phyloP scores from a whole-genome alignment of 2,888 invertebrate genomes.

The Tricholauxania praeusta region DNA sequence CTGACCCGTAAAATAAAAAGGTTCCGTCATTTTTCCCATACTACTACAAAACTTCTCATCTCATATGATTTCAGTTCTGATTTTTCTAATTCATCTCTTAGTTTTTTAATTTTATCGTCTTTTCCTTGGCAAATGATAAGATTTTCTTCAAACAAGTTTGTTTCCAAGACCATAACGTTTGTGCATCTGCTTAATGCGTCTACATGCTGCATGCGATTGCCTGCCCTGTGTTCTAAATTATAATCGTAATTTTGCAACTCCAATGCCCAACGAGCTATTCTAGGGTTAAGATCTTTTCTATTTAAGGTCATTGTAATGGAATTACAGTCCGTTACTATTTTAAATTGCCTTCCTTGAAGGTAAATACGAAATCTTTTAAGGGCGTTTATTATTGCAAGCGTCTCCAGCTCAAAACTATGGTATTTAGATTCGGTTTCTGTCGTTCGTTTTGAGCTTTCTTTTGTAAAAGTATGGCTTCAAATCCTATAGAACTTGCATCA shows the following conservation, averaged over 20 bases:
- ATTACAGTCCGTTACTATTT: slow-evolving; percentile 27
- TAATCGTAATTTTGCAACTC: slow-evolving; percentile 16
- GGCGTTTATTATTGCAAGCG: slow-evolving; percentile 16
- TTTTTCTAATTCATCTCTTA: slow-evolving; percentile 7
- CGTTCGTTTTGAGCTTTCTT: slow-evolving; percentile 9
- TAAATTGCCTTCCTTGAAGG: slow-evolving; percentile 8
- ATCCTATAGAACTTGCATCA: slow-evolving; percentile 37
- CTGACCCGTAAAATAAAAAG: no score
- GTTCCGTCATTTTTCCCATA: no score
- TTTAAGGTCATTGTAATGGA: slow-evolving; percentile 28
- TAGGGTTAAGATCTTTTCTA: slow-evolving; percentile 16
- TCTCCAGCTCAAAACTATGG: slow-evolving; percentile 20
- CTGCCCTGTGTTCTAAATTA: slow-evolving; percentile 20
- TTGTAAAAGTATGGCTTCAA: slow-evolving; percentile 37
- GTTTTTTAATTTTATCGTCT: slow-evolving; percentile 25
- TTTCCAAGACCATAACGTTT: slow-evolving; percentile 14
- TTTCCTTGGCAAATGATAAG: slow-evolving; percentile 30
- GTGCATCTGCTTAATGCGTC: slow-evolving; percentile 33
- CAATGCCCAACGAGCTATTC: slow-evolving; percentile 34
- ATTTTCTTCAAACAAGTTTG: slow-evolving; percentile 24
- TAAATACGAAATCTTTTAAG: slow-evolving; percentile 34
- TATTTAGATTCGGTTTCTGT: slow-evolving; percentile 7
- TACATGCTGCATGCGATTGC: slow-evolving; percentile 27
- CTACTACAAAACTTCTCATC: no score
- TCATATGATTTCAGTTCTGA: no score